Base-by-base conservation (phyloP, 2,797 vertebrate genomes). In the Acrossocheilus fasciatus region DNA sequence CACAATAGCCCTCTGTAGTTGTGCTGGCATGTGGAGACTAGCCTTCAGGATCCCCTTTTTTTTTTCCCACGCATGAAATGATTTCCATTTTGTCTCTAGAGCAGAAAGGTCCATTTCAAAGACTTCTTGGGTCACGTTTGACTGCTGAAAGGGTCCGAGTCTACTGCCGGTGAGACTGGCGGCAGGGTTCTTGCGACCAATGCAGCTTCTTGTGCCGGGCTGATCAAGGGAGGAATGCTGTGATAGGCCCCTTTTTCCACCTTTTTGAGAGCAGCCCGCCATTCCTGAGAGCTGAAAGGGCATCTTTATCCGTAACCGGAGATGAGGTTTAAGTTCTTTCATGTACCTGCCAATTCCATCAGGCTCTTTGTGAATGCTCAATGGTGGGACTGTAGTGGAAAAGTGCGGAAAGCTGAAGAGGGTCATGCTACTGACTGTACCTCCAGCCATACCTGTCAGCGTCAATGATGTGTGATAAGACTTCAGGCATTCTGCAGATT, bases 241-340 rank as follows among this genome's bases (percentile, higher is more conserved):
- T 64, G 82, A 78, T 85, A 57, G 81, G 83, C 17, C n/a, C 47
- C 68, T 80, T 86, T 79, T 64, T 74, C 66, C 36, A 86, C 68
- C 73, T 50, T 34, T 88, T 57, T 62, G 66, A 85, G 75, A 68
- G 59, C 81, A 72, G 76, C 80, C 79, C 70, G 62, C 64, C 64
- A 69, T 88, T 85, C 84, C 70, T 10, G 50, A 62, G 64, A 54
- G 23, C 76, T 89, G 90, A 91, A 90, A 90, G 88, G 72, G 74
- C 12, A 72, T 88, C 91, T 93, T 92, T 91, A 89, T 91, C 91
- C 81, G 6, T 54, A 90, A 50, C 87, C 82, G 68, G 80, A 89
- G 89, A 88, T 90, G 69, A 89, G 77, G 86, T 90, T 84, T 89
- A 87, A 70, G 88, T 82, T 73, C 85, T 92, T 91, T 90, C 88